Percentiles rank a stretch among this genome's conserved stretches.
These are phyloP conservation scores for Oscheius sp. DNA, from an alignment of 2,888 invertebrate species.

Conservation along the genomic window DNA sequence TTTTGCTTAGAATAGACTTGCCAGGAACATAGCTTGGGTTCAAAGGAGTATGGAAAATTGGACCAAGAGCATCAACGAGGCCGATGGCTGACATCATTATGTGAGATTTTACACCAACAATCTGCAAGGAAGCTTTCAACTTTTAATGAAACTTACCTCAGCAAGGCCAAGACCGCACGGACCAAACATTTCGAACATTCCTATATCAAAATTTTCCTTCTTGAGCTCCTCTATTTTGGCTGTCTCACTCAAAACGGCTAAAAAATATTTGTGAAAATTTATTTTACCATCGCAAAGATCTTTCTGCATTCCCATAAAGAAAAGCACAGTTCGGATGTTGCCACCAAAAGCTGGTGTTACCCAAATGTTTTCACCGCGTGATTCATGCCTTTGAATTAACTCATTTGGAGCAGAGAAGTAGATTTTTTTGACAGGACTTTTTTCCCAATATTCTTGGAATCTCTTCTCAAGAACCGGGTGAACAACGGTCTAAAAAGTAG, in stretches of 20 bases:
- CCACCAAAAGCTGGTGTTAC: neutral
- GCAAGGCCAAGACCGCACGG: constrained; percentile 15
- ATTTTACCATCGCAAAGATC: neutral
- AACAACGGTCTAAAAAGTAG: neutral
- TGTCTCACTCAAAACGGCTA: neutral
- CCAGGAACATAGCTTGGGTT: constrained; percentile 20
- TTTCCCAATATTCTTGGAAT: constrained; percentile 7
- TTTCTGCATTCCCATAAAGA: neutral
- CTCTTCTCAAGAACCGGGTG: constrained; percentile 19
- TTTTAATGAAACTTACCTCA: constrained; percentile 1
- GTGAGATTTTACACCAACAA: constrained; percentile 4
- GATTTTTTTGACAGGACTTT: constrained; percentile 10
- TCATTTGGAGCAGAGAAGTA: neutral
- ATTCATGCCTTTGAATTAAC: neutral
- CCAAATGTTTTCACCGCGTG: constrained; percentile 5
- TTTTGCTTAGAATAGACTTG: neutral
- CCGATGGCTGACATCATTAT: constrained; percentile 21
- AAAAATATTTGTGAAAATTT: neutral
- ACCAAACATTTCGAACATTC: constrained; percentile 15
- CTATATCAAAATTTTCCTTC: constrained; percentile 2
- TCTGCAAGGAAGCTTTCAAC: neutral
- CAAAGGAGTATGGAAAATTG: constrained; percentile 18
- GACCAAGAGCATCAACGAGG: neutral
- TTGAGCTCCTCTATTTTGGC: neutral
- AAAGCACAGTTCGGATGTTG: neutral